Base-by-base conservation (phyloP, 2,888 invertebrate genomes). In the Ctenicera cuprea region DNA sequence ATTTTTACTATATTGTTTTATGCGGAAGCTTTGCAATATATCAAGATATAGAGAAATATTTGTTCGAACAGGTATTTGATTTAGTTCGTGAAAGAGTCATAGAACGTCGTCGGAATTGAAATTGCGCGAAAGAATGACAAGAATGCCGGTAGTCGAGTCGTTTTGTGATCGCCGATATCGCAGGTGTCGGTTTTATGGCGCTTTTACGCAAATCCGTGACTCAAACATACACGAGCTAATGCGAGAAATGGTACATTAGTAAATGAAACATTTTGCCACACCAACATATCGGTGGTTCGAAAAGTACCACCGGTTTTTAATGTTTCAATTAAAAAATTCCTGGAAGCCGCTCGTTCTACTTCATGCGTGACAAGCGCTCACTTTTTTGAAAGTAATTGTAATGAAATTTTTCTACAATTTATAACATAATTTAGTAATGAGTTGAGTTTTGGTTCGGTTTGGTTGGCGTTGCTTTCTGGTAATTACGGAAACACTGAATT, bases 61-160 rank as follows among this genome's bases (percentile, higher is more conserved):
- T 71, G 71, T 57, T 71, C 71, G 71, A 71, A 57, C 64, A 71
- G 71, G 66, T 71, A 71, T 73, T 73, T 69, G 68, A 73, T 69
- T 69, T 64, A 57, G 59, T 73, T 68, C 69, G 57, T 64, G 63
- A 69, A 73, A 59, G 73, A 69, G 73, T 73, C 57, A 71, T 65
- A 57, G 73, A 63, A 69, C 69, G 69, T 26, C 59, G 20, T n/a
- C 26, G 63, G 71, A 71, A 74, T 71, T 74, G 71, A 71, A 69
- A 71, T 74, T 74, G 71, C 74, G 59, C 41, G 16, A 45, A 63
- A 57, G 71, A 71, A 74, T 67, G 45, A 50, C 70, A 67, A 67
- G 74, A 71, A 74, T 74, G 65, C 54, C 70, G 66, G 74, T 70
- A 54, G 72, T 62, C 61, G 30, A 43, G 16, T 57, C 43, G 45